phyloP scores from a whole-genome alignment of 1,140 invertebrate species.

The Condylostylus longicornis region DNA sequence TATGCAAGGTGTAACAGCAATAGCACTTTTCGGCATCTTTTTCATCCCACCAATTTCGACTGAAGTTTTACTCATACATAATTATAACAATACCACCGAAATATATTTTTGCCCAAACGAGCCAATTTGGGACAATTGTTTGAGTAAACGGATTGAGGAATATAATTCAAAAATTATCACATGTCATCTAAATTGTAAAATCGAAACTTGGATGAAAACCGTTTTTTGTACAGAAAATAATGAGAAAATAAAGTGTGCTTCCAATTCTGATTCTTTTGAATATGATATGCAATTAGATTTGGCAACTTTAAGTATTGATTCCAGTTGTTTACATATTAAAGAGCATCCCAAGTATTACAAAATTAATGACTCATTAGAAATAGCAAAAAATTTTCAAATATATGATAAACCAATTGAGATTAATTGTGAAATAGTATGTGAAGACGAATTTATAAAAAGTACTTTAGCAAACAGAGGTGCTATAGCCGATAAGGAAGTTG shows the following conservation, averaged over 20 bases:
- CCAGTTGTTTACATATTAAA: not conserved
- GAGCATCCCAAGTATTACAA: conserved; percentile 10
- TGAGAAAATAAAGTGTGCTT: conserved; percentile 5
- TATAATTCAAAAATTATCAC: conserved; percentile 22
- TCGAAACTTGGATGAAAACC: too few relatives aligned
- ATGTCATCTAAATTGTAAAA: too few relatives aligned
- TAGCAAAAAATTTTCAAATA: conserved; percentile 18
- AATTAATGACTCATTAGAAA: conserved; percentile 12
- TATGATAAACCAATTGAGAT: conserved; percentile 35
- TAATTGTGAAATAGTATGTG: conserved; percentile 37
- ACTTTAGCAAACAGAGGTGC: conserved; percentile 17
- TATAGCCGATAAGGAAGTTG: conserved; percentile 25
- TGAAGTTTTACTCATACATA: conserved; percentile 39
- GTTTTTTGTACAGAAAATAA: too few relatives aligned
- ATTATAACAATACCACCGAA: too few relatives aligned
- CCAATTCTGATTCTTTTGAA: too few relatives aligned
- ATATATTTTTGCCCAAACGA: conserved; percentile 34
- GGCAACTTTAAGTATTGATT: not conserved
- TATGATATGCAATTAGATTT: too few relatives aligned
- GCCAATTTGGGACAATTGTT: conserved; percentile 16
- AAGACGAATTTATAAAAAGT: conserved; percentile 30
- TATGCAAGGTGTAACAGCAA: conserved; percentile 49
- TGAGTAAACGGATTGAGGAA: conserved; percentile 17
- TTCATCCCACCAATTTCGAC: conserved; percentile 46
- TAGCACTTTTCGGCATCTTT: conserved; percentile 50